These are phyloP conservation scores for Himalopsyche anomala DNA, from an alignment of 2,888 invertebrate genomes.

Conservation along the genomic window DNA sequence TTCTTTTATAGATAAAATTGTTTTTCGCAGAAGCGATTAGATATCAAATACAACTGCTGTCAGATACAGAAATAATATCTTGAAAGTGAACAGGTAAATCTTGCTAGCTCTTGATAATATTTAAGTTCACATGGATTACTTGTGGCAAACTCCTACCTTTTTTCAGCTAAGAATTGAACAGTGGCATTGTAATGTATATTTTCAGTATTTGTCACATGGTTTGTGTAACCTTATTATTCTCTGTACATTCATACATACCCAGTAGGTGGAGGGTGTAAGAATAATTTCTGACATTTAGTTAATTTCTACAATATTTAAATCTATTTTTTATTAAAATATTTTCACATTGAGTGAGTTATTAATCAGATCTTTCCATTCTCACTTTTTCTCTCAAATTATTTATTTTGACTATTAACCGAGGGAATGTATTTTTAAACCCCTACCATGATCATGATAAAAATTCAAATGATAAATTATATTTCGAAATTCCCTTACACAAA, in stretches of 20 bases:
- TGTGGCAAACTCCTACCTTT: too few relatives aligned
- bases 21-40: too few relatives aligned
- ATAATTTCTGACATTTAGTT: background rate
- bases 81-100: too few relatives aligned
- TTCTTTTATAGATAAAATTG: too few relatives aligned
- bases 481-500: background rate
- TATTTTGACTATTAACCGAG: too few relatives aligned
- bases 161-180: too few relatives aligned
- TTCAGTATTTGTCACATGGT: background rate
- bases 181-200: background rate
- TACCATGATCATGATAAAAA: too few relatives aligned
- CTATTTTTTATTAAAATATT: conserved; percentile 25
- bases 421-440: too few relatives aligned
- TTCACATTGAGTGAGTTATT: background rate
- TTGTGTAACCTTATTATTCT: background rate
- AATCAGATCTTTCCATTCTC: conserved; percentile 1
- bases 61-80: too few relatives aligned
- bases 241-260: background rate
- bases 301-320: background rate
- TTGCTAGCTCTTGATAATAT: too few relatives aligned
- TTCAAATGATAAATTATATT: background rate
- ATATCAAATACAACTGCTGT: too few relatives aligned
- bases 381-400: background rate
- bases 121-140: too few relatives aligned
- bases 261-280: background rate